Evolutionary conservation across 2,888 invertebrate species (phyloP), one percentile per base, ranked within the genome.

Genomic region (Aproaerema taeniolella): DNA sequence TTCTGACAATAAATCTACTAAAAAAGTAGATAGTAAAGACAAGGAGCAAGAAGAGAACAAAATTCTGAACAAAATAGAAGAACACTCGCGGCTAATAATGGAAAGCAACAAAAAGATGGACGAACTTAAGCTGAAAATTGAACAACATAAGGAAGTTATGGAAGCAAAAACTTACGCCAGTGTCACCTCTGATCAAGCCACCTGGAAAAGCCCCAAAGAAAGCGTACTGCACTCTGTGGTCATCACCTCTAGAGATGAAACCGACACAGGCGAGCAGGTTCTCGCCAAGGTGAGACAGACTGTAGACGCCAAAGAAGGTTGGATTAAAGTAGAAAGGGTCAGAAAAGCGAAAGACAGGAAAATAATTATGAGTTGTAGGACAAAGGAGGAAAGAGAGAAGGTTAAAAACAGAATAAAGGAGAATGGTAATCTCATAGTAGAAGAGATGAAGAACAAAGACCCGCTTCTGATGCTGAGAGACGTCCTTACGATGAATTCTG

Each of bases 321-420:
- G 41, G 17, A 14, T 41, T 1, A 20, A 14, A 11, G 31, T 44
- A n/a, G 44, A 47, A 1, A 42, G 17, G 17, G 35, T 42, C 0
- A 33, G 43, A 10, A 48, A 45, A n/a, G 43, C 33, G 0, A 48
- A 31, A 16, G 45, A 48, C n/a, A 29, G 43, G 9, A 48, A 43
- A 28, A 25, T 48, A 1, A 37, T 48, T 10, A 32, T 48, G 26
- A 38, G 45, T 0, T 46, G 32, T 16, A 20, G 4, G 8, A 41
- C 40, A 2, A 11, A 31, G 15, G 39, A 39, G 12, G 41, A 45
- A 14, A 24, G 33, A n/a, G 15, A n/a, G 3, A 35, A 26, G 15
- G 10, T 26, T 1, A 35, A 35, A 6, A 11, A 15, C 1, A 14
- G 26, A 5, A 6, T 41, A 6, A 28, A 20, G n/a, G 6, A 32